Evolutionary conservation across 2,888 invertebrate genomes (phyloP), one percentile per base, ranked within the genome.

Genomic region (Psylliodes chrysocephalus): DNA sequence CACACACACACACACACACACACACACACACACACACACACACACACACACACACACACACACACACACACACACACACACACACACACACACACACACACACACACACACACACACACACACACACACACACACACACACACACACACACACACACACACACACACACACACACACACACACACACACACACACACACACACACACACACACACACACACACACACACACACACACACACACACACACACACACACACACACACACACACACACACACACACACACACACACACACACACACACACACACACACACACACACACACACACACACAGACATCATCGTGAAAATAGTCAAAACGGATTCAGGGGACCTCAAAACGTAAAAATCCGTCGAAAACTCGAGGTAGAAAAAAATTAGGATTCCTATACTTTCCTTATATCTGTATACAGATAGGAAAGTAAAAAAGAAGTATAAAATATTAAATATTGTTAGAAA

Each of bases 1-100:
- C 46, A 46, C 46, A 46, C 46, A 46, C 46, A 46, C 46, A 46
- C 46, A 46, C 46, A 46, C 46, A 46, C 46, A 46, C 46, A 46
- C 46, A 46, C 46, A 46, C 46, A 46, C 46, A 46, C 46, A 46
- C 46, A 46, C 46, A 46, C 46, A 46, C 46, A 46, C 46, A 46
- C 46, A 46, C 46, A 46, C 46, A 46, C 46, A 46, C 46, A 46
- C 46, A 46, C 46, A 46, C 46, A 46, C 46, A 46, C 46, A 46
- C 46, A 46, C 46, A 46, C 46, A 46, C 46, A 46, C 46, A 46
- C 46, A 46, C 46, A 46, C 46, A 46, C 46, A 46, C 46, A 46
- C 46, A 46, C 46, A 46, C 46, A 46, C 46, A 46, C 46, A 46
- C 46, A 46, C 46, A 46, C 46, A 46, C 46, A 46, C 46, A 46